Evolutionary conservation across 37 sponge, comb jelly and placozoan species (phyloP).

Genomic region (Amphimedon queenslandica): DNA sequence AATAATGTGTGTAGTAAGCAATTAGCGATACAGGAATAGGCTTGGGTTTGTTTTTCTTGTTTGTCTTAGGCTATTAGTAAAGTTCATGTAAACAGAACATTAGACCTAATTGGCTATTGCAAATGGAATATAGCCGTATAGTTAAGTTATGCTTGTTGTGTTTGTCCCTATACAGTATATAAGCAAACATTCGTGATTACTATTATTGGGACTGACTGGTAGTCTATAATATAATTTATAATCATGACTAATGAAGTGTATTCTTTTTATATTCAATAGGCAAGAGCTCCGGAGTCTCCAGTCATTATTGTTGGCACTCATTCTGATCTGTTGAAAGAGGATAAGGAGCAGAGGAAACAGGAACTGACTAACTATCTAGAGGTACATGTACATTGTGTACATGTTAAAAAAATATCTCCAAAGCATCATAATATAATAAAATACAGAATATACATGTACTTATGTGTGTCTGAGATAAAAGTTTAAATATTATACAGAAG

Average conservation of each 20-base stretch:
- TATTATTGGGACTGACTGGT: background rate
- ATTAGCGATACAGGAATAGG: background rate
- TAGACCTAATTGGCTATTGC: no score
- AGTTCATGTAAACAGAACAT: no score
- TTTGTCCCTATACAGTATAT: no score
- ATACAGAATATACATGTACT: no score
- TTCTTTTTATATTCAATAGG: slow-evolving; percentile 21
- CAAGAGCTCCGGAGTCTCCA: slow-evolving; percentile 86
- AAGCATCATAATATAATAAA: no score
- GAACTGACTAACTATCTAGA: slow-evolving; percentile 38
- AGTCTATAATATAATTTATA: background rate
- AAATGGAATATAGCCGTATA: no score
- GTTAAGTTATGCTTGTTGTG: background rate
- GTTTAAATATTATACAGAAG: no score
- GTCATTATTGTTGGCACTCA: slow-evolving; percentile 90
- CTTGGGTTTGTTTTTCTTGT: background rate
- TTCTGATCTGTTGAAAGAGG: slow-evolving; percentile 54
- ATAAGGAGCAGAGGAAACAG: slow-evolving; percentile 46
- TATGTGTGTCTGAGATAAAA: no score
- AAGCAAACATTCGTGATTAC: no score
- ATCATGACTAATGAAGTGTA: background rate
- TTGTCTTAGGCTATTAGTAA: no score
- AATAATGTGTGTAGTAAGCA: background rate
- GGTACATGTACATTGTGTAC: no score
- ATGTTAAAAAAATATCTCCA: no score